Conservation (phyloP, 2,113 vertebrate genomes). For the Myiagra hebetior region DNA sequence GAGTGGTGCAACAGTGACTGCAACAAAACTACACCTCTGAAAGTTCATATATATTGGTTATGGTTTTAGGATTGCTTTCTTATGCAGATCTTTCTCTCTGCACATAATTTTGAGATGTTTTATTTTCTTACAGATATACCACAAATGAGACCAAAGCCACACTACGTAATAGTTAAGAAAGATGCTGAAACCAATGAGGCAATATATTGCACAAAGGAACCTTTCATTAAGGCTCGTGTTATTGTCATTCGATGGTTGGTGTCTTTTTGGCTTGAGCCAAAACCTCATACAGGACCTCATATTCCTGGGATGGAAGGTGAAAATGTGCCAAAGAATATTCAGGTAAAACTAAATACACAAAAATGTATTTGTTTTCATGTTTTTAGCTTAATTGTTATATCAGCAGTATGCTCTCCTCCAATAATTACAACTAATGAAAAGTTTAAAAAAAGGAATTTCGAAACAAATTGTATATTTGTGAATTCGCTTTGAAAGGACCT, state of each 20-base stretch:
- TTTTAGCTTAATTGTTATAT: neutral
- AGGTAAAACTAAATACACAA: conserved; percentile 75
- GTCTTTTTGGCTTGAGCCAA: conserved; percentile 97
- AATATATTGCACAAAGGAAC: conserved; percentile 95
- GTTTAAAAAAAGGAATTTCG: neutral
- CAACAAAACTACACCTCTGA: neutral
- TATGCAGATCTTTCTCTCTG: neutral
- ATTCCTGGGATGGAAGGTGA: conserved; percentile 98
- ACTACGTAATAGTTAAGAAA: conserved; percentile 89
- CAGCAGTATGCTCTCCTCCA: fast-evolving
- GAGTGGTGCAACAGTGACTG: neutral
- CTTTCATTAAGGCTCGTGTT: conserved; percentile 94
- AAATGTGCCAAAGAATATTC: conserved; percentile 97
- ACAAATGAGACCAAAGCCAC: conserved; percentile 92
- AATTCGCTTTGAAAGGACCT: neutral
- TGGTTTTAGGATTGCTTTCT: neutral
- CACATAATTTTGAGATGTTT: neutral
- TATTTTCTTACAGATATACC: conserved; percentile 85
- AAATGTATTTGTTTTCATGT: neutral
- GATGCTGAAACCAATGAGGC: conserved; percentile 91
- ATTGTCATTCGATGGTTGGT: conserved; percentile 99
- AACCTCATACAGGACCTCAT: conserved; percentile 85
- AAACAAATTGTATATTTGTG: neutral
- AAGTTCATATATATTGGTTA: neutral
- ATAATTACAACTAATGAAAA: neutral